Conservation (phyloP, 2,888 invertebrate species). For the Escarpia spicata region DNA sequence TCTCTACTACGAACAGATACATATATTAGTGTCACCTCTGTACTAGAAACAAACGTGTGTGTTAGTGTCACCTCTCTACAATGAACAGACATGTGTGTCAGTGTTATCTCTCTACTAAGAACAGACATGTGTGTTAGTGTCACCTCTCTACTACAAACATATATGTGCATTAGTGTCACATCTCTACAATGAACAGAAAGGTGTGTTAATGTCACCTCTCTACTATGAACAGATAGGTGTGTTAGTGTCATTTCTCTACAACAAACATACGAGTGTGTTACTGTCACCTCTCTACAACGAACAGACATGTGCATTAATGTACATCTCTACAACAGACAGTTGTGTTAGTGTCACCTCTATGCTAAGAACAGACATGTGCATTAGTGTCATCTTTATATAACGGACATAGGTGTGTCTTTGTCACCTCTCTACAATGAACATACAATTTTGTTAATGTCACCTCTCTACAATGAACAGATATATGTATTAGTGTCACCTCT, state of each 20-base stretch:
- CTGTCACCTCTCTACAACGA: background rate
- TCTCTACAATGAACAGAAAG: background rate
- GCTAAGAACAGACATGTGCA: background rate
- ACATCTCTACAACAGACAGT: background rate
- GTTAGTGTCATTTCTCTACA: too few relatives aligned
- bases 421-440: background rate
- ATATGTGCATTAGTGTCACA: too few relatives aligned
- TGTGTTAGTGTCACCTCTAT: slow-evolving; percentile 82
- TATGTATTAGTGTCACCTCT: background rate
- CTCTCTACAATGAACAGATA: background rate
- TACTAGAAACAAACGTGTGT: background rate
- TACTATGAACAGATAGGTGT: too few relatives aligned
- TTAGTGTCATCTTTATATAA: too few relatives aligned
- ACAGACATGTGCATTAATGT: background rate
- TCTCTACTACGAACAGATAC: background rate
- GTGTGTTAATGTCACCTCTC: too few relatives aligned
- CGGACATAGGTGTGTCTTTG: too few relatives aligned
- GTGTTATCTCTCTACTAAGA: background rate
- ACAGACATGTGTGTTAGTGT: slow-evolving; percentile 71
- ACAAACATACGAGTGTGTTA: too few relatives aligned
- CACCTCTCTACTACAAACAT: slow-evolving; percentile 73
- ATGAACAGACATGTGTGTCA: background rate
- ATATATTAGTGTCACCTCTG: background rate
- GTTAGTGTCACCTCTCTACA: background rate
- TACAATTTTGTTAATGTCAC: background rate